Evolutionary conservation across 2,797 vertebrate genomes (phyloP), one percentile per base, ranked within the genome.

Genomic region (Crocidura indochinensis): DNA sequence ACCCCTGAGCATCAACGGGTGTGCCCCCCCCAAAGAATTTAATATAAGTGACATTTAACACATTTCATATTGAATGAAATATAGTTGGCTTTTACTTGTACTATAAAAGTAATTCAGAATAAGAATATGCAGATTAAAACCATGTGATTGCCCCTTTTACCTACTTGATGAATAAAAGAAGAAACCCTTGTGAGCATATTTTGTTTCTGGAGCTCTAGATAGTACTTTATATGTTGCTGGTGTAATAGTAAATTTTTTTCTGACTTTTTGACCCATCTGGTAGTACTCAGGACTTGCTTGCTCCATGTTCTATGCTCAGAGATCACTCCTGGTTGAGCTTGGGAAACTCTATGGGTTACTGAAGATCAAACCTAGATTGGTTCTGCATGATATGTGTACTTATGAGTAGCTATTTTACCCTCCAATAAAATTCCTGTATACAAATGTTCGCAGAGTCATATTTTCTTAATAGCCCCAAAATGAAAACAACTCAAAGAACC

Each of bases 121-220:
- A 84, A 86, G 74, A 85, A 91, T 78, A 93, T 87, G 20, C 26
- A 91, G n/a, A n/a, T 71, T 75, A 79, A 92, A 94, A 64, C 12
- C 71, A 62, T 49, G 22, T 88, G 38, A 26, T 71, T 82, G 15
- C 10, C 24, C 79, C 29, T 68, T 81, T 83, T 56, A 84, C 6
- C 29, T 79, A 44, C 8, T 64, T 44, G 68, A 84, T 38, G 38
- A 64, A 69, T 38, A 69, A 81, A 84, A 82, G 46, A 65, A 47
- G 44, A 84, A 78, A 82, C 0, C 4, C n/a, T 47, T 60, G 10
- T 81, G 62, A 56, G 26, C 20, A 81, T 24, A 56, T 19, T 69
- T 69, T 69, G 24, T 91, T 79, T 78, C 78, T n/a, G 9, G 53
- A 56, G 29, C 77, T 62, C 31, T 84, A 62, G 46, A 76, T n/a